These are phyloP conservation scores for Aptenodytes forsteri DNA, from an alignment of 2,113 vertebrate genomes.

Conservation along the genomic window DNA sequence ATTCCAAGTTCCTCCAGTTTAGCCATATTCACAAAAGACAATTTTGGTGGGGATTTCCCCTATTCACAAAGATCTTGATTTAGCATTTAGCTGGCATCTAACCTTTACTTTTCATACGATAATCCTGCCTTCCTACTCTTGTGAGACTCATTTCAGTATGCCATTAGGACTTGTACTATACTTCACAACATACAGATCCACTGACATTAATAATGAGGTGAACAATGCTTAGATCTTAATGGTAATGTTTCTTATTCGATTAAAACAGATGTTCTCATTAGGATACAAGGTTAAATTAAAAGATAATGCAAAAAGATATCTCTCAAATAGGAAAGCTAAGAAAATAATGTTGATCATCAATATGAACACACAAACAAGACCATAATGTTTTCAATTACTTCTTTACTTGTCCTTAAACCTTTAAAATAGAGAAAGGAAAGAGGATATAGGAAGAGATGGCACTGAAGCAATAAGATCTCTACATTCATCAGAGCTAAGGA, in stretches of 20 bases:
- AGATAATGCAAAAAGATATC: neutral
- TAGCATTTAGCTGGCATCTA: neutral
- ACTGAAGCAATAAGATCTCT: neutral
- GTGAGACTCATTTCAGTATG: neutral
- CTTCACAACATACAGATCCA: neutral
- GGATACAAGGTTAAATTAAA: neutral
- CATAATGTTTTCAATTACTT: neutral
- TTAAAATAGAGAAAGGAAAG: neutral
- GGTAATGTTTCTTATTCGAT: neutral
- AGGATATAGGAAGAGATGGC: neutral
- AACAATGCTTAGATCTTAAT: neutral
- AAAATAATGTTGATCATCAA: neutral
- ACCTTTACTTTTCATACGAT: neutral
- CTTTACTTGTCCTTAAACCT: neutral
- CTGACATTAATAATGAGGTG: neutral
- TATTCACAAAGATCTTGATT: neutral
- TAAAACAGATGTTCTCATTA: neutral
- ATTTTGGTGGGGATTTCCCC: neutral
- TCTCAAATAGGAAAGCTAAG: neutral
- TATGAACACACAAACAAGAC: neutral
- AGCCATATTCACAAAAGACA: neutral
- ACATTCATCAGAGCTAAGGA: neutral
- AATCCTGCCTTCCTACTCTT: neutral
- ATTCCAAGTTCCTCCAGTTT: neutral
- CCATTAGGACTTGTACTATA: neutral